phyloP scores from a whole-genome alignment of 2,113 vertebrate species.

The Zosterops borbonicus region DNA sequence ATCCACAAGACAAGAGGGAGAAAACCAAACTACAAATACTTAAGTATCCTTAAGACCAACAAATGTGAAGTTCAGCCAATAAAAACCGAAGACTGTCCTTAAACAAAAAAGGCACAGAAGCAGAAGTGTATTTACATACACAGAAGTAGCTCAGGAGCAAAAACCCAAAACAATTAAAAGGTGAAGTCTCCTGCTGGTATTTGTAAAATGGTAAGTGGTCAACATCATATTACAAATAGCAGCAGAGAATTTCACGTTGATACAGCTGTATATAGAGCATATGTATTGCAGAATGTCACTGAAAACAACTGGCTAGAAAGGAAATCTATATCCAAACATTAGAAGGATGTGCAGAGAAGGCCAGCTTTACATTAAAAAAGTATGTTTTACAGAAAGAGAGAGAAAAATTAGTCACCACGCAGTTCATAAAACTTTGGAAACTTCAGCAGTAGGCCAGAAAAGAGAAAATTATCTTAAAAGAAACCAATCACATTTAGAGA shows the following conservation, averaged over 20 bases:
- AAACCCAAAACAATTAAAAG: background rate
- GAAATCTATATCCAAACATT: background rate
- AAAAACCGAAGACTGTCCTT: background rate
- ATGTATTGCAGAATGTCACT: background rate
- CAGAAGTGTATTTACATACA: background rate
- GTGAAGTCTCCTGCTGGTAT: background rate
- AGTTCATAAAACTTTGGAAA: slow-evolving; percentile 35
- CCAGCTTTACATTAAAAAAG: background rate
- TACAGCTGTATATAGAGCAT: background rate
- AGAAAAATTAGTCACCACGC: background rate
- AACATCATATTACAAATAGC: background rate
- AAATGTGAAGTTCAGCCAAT: background rate
- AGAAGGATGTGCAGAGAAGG: background rate
- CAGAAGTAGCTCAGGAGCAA: background rate
- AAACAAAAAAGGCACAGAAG: background rate
- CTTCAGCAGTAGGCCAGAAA: background rate
- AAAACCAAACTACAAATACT: background rate
- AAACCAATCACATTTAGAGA: background rate
- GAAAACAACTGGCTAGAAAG: background rate
- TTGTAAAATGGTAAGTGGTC: background rate
- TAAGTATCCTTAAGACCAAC: background rate
- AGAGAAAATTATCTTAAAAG: background rate
- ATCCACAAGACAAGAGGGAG: background rate
- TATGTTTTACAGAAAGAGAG: background rate
- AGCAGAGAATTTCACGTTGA: background rate